Evolutionary conservation across 2,113 vertebrate genomes (phyloP).

Genomic region (Periophthalmus modestus): DNA sequence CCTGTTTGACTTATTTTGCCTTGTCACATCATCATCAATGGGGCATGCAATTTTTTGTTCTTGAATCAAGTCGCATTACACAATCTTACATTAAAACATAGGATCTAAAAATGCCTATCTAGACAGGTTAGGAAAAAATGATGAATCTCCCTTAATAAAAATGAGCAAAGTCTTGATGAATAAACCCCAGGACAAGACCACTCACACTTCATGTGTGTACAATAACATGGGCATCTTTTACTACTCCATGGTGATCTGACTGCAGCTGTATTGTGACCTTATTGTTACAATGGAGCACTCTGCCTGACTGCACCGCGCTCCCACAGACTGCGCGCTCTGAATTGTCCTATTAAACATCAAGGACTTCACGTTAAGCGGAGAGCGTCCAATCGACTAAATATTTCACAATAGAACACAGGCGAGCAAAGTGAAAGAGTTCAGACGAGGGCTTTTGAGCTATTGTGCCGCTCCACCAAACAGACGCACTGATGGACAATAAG

Average conservation of each 20-base stretch:
- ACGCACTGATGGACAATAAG: not conserved
- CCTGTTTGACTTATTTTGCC: too few relatives aligned
- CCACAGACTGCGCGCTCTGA: constrained; percentile 18
- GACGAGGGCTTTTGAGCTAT: not conserved
- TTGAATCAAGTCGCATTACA: too few relatives aligned
- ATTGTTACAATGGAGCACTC: constrained; percentile 45
- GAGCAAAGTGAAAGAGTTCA: constrained; percentile 1
- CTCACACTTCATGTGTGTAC: constrained; percentile 24
- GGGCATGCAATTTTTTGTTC: too few relatives aligned
- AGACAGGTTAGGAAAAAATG: too few relatives aligned
- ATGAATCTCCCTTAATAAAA: too few relatives aligned
- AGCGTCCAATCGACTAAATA: constrained; percentile 27
- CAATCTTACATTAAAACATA: too few relatives aligned
- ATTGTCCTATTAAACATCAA: constrained; percentile 46
- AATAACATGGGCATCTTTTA: constrained; percentile 44
- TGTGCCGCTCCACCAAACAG: not conserved
- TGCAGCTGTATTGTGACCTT: constrained; percentile 30
- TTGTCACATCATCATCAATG: too few relatives aligned
- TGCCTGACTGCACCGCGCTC: constrained; percentile 26
- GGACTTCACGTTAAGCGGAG: constrained; percentile 36
- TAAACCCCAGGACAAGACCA: not conserved
- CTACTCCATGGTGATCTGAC: constrained; percentile 45
- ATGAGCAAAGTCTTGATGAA: too few relatives aligned
- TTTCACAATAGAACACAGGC: constrained; percentile 36
- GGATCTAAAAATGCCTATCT: too few relatives aligned